phyloP scores from a whole-genome alignment of 1,140 invertebrate species.

The Proctacanthus coquilletti region DNA sequence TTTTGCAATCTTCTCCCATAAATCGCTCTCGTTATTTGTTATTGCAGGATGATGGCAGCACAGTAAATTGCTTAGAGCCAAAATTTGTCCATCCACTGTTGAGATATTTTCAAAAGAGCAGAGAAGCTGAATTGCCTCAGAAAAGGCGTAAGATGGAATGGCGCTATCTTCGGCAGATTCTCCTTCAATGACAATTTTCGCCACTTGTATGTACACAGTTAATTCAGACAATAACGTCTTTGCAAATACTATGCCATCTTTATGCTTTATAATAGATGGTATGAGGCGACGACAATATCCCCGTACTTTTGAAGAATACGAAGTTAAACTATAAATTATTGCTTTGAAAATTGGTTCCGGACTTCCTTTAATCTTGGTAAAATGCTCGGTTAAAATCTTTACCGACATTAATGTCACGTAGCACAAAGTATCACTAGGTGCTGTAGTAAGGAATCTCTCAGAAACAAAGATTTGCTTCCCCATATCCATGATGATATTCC shows the following conservation, averaged over 20 bases:
- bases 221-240: slow-evolving; percentile 43
- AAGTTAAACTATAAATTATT: slow-evolving; percentile 44
- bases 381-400: slow-evolving; percentile 43
- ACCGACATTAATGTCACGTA: slow-evolving; percentile 47
- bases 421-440: slow-evolving; percentile 49
- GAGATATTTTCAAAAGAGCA: slow-evolving; percentile 28
- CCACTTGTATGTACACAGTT: slow-evolving; percentile 35
- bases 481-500: slow-evolving; percentile 51
- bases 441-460: slow-evolving; percentile 60
- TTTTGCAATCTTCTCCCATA: slow-evolving; percentile 21
- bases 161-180: slow-evolving; percentile 29
- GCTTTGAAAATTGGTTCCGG: slow-evolving; percentile 40
- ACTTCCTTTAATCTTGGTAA: slow-evolving; percentile 38
- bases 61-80: slow-evolving; percentile 45
- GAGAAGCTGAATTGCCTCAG: slow-evolving; percentile 17
- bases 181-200: slow-evolving; percentile 35
- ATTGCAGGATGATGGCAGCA: slow-evolving; percentile 52
- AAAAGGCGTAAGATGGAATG: slow-evolving; percentile 21
- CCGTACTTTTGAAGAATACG: slow-evolving; percentile 25
- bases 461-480: slow-evolving; percentile 67
- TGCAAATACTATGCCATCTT: slow-evolving; percentile 30
- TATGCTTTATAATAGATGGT: slow-evolving; percentile 20
- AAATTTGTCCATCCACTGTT: slow-evolving; percentile 32
- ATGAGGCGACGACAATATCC: slow-evolving; percentile 24
- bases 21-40: slow-evolving; percentile 25